Evolutionary conservation across 2,113 vertebrate genomes (phyloP), one percentile per base, ranked within the genome.

Genomic region (Danionella cerebrum): DNA sequence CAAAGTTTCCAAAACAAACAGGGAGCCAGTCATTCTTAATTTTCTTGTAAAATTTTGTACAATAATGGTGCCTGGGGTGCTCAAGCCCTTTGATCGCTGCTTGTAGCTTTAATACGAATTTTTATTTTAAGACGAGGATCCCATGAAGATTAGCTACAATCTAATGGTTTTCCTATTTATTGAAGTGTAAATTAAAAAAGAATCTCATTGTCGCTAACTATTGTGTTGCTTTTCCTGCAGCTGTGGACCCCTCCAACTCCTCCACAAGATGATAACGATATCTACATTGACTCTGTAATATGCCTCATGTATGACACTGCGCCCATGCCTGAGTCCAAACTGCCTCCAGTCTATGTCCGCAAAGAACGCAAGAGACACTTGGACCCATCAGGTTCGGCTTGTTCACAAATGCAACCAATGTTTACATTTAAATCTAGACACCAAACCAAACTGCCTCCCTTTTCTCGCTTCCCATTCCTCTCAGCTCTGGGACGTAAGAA

Each of bases 201-300:
- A 52, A 19, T 16, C 10, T 18, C 8, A 33, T 33, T 1, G 4
- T 18, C 31, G 16, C 27, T 33, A 53, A 53, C 27, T 33, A 19
- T 47, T 1, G 24, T 38, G 35, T 76, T 60, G 31, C 27, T 21
- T 64, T 10, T 19, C 48, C 29, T 69, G 47, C 71, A 96, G 94
- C 82, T 96, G 59, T 96, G 94, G 93, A 95, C 94, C 48, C 94
- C 94, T 6, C 94, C 93, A 4, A 96, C 94, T 3, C 94, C 94
- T 2, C 94, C 94, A 33, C 93, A 95, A 73, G 94, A 96, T 64
- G 93, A 96, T 78, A 95, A 94, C 6, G 93, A 95, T 57, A 93
- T 94, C 72, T 95, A 96, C 69, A 93, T 94, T 2, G 93, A 96
- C 78, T 92, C 92, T 3, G 92, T 94, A 24, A 94, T 96, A 89